phyloP scores from a whole-genome alignment of 2,113 vertebrate genomes.

The Dicentrarchus labrax region DNA sequence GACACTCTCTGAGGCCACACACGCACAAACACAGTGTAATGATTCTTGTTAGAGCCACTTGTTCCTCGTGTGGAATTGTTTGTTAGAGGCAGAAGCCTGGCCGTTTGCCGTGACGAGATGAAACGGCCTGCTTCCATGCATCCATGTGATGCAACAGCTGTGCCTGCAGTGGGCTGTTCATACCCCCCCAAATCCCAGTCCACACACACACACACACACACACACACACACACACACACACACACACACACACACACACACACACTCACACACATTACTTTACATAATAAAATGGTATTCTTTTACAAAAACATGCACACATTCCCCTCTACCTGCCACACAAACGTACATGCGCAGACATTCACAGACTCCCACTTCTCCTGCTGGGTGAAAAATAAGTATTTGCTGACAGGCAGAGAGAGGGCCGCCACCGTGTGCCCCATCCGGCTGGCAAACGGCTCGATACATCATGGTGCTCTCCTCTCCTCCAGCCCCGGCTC shows the following conservation, averaged over 20 bases:
- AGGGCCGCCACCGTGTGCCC: conserved; percentile 83
- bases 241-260: conserved; percentile 15
- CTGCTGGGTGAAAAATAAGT: conserved; percentile 94
- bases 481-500: conserved; percentile 64
- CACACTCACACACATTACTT: background rate
- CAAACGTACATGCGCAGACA: conserved; percentile 64
- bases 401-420: conserved; percentile 91
- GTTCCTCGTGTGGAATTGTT: conserved; percentile 64
- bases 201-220: conserved; percentile 16
- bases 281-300: conserved; percentile 14
- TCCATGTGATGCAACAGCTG: conserved; percentile 84
- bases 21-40: conserved; percentile 30
- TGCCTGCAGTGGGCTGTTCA: conserved; percentile 87
- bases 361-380: conserved; percentile 86
- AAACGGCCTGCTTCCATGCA: conserved; percentile 75
- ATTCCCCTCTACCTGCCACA: conserved; percentile 26
- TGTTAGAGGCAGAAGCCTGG: conserved; percentile 42
- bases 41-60: conserved; percentile 66
- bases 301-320: conserved; percentile 35
- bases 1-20: background rate
- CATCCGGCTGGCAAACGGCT: conserved; percentile 89
- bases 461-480: conserved; percentile 88
- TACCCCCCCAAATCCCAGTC: conserved; percentile 73
- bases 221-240: conserved; percentile 20
- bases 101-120: conserved; percentile 81